Percentiles rank a stretch among this genome's conserved stretches.
phyloP scores from a whole-genome alignment of 2,113 vertebrate species.

The Vulpes vulpes region DNA sequence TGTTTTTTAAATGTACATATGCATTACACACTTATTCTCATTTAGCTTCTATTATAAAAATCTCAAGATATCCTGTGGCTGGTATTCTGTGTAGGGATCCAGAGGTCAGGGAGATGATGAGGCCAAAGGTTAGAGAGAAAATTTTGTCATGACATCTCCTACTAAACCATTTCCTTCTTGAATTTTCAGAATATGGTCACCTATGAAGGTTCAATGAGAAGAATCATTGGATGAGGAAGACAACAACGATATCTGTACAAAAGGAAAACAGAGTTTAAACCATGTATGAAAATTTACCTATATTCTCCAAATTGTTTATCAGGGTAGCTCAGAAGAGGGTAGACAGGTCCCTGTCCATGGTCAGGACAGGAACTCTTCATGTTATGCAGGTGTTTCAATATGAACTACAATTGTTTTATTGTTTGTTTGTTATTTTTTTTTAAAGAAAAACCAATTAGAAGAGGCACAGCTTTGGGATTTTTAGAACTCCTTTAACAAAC shows the following conservation, averaged over 20 bases:
- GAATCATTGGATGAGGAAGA: neutral
- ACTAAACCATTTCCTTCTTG: neutral
- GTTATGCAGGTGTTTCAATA: neutral
- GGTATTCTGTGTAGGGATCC: neutral
- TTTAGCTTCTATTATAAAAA: neutral
- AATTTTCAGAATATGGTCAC: conserved; percentile 41
- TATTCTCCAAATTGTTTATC: neutral
- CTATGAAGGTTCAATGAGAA: neutral
- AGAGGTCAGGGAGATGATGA: neutral
- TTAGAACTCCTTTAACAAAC: conserved; percentile 25
- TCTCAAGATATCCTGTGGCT: neutral
- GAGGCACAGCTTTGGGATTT: neutral
- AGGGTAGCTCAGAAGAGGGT: neutral
- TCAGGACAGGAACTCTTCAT: neutral
- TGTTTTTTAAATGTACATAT: neutral
- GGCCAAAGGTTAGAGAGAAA: neutral
- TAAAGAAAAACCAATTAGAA: neutral
- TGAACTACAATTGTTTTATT: neutral
- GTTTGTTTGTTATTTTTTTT: neutral
- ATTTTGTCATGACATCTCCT: neutral
- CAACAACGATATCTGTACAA: neutral
- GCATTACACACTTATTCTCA: neutral
- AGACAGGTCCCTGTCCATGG: neutral
- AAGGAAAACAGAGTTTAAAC: neutral
- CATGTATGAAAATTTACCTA: neutral